These are phyloP conservation scores for Melitaea athalia DNA, from an alignment of 2,888 invertebrate genomes.

Conservation along the genomic window DNA sequence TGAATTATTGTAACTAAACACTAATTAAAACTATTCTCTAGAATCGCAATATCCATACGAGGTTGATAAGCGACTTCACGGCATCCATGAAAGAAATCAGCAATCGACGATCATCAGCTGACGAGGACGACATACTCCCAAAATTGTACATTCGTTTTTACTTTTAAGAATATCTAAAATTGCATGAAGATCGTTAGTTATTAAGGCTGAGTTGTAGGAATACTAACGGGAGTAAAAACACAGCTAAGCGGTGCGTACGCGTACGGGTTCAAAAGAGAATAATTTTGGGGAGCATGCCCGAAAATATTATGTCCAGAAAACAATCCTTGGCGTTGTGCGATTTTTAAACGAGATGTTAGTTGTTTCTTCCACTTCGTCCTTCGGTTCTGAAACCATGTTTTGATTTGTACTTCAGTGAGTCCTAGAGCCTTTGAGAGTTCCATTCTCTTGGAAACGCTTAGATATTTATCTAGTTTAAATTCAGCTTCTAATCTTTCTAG, in stretches of 20 bases:
- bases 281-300: constrained; percentile 82
- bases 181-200: constrained; percentile 17
- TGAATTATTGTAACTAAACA: too few relatives aligned
- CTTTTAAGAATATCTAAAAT: neutral
- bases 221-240: constrained; percentile 81
- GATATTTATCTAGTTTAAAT: constrained; percentile 97
- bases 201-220: constrained; percentile 69
- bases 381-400: constrained; percentile 98
- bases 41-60: too few relatives aligned
- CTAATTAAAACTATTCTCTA: too few relatives aligned
- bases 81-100: too few relatives aligned
- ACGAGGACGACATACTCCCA: too few relatives aligned
- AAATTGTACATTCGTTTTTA: too few relatives aligned
- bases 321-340: constrained; percentile 92
- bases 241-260: constrained; percentile 83
- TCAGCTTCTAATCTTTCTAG: constrained; percentile 95
- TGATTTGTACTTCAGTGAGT: constrained; percentile 97
- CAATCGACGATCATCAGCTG: too few relatives aligned
- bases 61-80: too few relatives aligned
- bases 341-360: constrained; percentile 92
- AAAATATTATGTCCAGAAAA: constrained; percentile 86
- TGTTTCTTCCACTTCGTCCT: constrained; percentile 99
- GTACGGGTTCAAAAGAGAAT: constrained; percentile 84
- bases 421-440: constrained; percentile 94
- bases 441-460: constrained; percentile 97